Evolutionary conservation across 2,888 invertebrate species (phyloP).

Genomic region (Drosophila antonietae): DNA sequence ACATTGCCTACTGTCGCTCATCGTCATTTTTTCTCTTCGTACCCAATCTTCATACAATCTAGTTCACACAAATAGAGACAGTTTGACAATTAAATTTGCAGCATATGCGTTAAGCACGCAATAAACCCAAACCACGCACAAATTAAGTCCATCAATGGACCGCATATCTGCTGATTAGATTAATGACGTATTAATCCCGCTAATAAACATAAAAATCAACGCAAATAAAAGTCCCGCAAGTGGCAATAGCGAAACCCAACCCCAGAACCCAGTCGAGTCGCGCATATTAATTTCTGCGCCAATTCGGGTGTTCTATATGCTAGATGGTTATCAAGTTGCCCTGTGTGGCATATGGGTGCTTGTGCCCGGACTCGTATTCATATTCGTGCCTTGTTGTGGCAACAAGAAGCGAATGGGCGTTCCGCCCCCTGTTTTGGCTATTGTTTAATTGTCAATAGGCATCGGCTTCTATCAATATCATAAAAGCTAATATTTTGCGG

Average conservation of each 20-base stretch:
- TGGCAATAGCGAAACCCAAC: background rate
- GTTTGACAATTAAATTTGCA: slow-evolving; percentile 48
- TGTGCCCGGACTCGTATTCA: slow-evolving; percentile 10
- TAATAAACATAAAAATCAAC: slow-evolving; percentile 78
- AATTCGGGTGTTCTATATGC: slow-evolving; percentile 33
- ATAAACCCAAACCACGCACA: slow-evolving; percentile 21
- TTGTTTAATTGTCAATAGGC: slow-evolving; percentile 84
- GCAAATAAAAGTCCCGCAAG: slow-evolving; percentile 60
- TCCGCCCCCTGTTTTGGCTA: slow-evolving; percentile 51
- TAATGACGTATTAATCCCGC: slow-evolving; percentile 80
- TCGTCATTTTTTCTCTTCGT: too few species aligned
- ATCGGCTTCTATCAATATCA: slow-evolving; percentile 82
- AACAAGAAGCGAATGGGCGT: slow-evolving; percentile 34
- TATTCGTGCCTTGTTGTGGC: slow-evolving; percentile 42
- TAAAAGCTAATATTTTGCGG: slow-evolving; percentile 82
- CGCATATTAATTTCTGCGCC: slow-evolving; percentile 64
- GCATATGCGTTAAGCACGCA: slow-evolving; percentile 61
- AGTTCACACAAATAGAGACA: slow-evolving; percentile 15
- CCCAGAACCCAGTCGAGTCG: slow-evolving; percentile 9
- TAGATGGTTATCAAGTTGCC: slow-evolving; percentile 53
- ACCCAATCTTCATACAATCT: too few species aligned
- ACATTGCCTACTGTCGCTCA: too few species aligned
- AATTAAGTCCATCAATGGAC: slow-evolving; percentile 5
- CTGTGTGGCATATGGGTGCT: slow-evolving; percentile 23
- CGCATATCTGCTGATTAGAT: slow-evolving; percentile 75